phyloP scores from a whole-genome alignment of 2,113 vertebrate species.

The Leiothrix lutea region DNA sequence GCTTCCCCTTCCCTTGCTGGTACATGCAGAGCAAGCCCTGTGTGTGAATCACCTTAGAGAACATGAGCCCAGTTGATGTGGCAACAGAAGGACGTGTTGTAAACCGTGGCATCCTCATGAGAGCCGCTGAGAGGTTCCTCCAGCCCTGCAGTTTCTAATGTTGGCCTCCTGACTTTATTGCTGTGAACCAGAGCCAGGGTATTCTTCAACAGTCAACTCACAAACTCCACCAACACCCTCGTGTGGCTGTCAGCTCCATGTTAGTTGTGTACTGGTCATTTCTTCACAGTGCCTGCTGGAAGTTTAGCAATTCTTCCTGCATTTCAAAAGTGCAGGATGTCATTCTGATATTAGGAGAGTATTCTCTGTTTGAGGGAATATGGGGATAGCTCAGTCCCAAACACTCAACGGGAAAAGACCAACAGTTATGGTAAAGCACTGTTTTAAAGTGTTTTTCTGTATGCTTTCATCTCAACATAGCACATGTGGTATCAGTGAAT shows the following conservation, averaged over 20 bases:
- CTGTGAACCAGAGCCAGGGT: background rate
- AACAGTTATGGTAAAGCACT: background rate
- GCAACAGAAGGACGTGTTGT: background rate
- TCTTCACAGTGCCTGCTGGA: background rate
- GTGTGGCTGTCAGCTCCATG: background rate
- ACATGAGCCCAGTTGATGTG: background rate
- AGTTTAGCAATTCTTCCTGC: background rate
- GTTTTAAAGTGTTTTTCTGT: background rate
- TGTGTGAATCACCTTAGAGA: background rate
- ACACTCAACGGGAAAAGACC: background rate
- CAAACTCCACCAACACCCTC: background rate
- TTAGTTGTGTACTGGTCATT: background rate
- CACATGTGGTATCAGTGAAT: background rate
- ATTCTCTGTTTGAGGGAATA: background rate
- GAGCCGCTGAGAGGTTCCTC: background rate
- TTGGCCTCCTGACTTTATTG: conserved; percentile 1
- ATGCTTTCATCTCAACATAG: fast-evolving
- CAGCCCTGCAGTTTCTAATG: background rate
- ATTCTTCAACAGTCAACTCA: background rate
- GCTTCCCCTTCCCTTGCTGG: background rate
- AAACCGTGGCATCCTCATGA: background rate
- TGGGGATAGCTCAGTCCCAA: background rate
- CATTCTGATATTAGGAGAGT: background rate
- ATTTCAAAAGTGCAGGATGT: background rate
- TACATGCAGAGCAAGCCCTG: background rate